Base-by-base conservation (phyloP, 2,888 invertebrate genomes). In the Uropetala carovei region DNA sequence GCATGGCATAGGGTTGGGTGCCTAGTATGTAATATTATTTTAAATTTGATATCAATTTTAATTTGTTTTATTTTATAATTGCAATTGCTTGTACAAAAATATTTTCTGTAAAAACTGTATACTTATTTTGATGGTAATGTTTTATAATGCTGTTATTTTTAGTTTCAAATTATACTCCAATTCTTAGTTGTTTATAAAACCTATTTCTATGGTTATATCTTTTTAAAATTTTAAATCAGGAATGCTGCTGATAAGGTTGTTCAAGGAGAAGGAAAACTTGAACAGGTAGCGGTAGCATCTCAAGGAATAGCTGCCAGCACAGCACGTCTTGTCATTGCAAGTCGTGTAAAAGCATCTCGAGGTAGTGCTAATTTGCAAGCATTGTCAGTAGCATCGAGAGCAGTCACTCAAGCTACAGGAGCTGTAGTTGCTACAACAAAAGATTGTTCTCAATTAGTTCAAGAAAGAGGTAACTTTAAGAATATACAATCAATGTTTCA, bases 281-380 rank as follows among this genome's bases (percentile, higher is more conserved):
- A 99, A 94, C 98, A 98, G 94, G 96, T 99, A 93, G 98, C 99
- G 93, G 99, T 99, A 0, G 99, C 99, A 11, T 99, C 99, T 43
- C 99, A 99, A 95, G 98, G 98, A 95, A 99, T 99, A 93, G 98
- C 98, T 92, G 99, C 98, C 93, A 98, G 98, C 93, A 99, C 99
- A 0, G 99, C 99, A 89, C 99, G 99, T 95, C 96, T 99, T 92
- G 99, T 99, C 92, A 99, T 99, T 0, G 99, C 99, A 18, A 99
- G 99, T 93, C 97, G 98, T 92, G 99, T 99, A 11, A 99, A 99
- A 95, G 99, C 99, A 0, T 97, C 98, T 94, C 96, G 98, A 93
- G 96, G 97, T 93, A 98, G 99, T 94, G 95, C 96, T 93, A 97
- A 98, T 94, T 96, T 99, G 93, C 95, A 96, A n/a, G 97, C 97